phyloP scores from a whole-genome alignment of 1,140 invertebrate species.

The Zaprionus taronus region DNA sequence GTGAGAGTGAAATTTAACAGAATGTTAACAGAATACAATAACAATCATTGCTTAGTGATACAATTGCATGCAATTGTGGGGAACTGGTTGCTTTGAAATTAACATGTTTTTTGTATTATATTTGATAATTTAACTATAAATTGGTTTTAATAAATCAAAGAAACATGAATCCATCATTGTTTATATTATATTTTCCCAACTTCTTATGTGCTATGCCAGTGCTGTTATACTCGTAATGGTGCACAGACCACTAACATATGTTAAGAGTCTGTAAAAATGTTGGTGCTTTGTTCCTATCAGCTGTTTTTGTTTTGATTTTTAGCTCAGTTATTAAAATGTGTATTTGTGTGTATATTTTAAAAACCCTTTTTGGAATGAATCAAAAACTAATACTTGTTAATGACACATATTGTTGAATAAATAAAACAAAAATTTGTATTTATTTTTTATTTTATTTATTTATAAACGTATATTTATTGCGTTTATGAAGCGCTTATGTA shows the following conservation, averaged over 20 bases:
- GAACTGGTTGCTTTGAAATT: not conserved
- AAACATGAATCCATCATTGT: not conserved
- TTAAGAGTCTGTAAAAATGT: too few species aligned
- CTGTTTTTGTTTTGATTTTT: constrained; percentile 40
- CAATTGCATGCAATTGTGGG: not conserved
- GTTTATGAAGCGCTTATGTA: constrained; percentile 54
- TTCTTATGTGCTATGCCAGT: not conserved
- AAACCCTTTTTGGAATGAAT: not conserved
- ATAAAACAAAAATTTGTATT: constrained; percentile 9
- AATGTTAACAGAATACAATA: constrained; percentile 12
- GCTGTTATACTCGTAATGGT: constrained; percentile 35
- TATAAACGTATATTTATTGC: constrained; percentile 30
- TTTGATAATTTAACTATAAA: not conserved
- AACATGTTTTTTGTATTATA: not conserved
- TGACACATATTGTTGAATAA: not conserved
- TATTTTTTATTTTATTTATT: too few species aligned
- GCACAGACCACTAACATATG: too few species aligned
- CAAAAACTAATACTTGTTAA: not conserved
- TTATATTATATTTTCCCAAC: not conserved
- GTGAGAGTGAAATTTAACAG: constrained; percentile 20
- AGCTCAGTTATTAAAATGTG: not conserved
- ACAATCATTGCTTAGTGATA: too few species aligned
- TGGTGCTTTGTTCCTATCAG: constrained; percentile 14
- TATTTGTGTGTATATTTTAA: not conserved
- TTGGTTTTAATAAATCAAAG: not conserved